These are phyloP conservation scores for Thryonomys swinderianus DNA, from an alignment of 2,113 vertebrate species.

Conservation along the genomic window DNA sequence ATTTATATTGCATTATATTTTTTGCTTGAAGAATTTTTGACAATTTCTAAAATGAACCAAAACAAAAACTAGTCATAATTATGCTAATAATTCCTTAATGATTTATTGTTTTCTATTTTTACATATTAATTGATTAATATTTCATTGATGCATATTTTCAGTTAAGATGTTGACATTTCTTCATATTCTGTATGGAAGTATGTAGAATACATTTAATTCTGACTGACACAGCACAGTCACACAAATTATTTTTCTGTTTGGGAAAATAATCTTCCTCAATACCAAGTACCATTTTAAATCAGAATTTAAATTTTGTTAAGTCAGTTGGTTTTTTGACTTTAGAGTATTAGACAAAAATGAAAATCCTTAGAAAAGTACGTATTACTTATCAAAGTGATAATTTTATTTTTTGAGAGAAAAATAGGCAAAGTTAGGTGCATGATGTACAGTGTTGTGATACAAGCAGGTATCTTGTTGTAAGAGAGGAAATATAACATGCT, in stretches of 20 bases:
- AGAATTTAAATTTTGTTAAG: slow-evolving; percentile 41
- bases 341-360: slow-evolving; percentile 1
- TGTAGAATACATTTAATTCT: slow-evolving; percentile 29
- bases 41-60: slow-evolving; percentile 51
- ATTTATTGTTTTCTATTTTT: slow-evolving; percentile 38
- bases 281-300: background rate
- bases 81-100: background rate
- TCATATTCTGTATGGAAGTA: background rate
- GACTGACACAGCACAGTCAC: background rate
- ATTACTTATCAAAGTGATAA: slow-evolving; percentile 49
- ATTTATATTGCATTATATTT: slow-evolving; percentile 19
- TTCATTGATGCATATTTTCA: slow-evolving; percentile 29
- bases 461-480: no score
- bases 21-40: slow-evolving; percentile 24
- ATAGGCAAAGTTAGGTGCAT: no score
- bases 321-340: slow-evolving; percentile 39
- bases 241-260: slow-evolving; percentile 37
- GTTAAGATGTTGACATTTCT: slow-evolving; percentile 10
- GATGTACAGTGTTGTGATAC: no score
- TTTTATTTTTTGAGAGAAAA: background rate
- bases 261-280: slow-evolving; percentile 37
- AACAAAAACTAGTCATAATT: background rate
- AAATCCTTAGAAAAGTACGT: slow-evolving; percentile 48
- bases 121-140: slow-evolving; percentile 14
- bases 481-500: no score